Evolutionary conservation across 2,113 vertebrate species (phyloP), one percentile per base, ranked within the genome.

Genomic region (Muntiacus reevesi): DNA sequence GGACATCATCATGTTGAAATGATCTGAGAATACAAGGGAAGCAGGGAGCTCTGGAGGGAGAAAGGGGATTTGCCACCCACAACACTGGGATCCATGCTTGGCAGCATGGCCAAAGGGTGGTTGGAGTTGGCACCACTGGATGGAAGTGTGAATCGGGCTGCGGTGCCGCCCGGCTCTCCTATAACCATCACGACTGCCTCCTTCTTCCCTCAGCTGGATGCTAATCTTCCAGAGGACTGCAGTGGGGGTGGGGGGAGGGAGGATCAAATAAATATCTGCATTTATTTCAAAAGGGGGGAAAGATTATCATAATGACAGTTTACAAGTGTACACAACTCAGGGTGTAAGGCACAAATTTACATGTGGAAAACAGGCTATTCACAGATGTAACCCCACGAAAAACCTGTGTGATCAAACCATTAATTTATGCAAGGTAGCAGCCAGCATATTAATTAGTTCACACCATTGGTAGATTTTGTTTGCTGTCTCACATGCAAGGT

Each of bases 261-360:
- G 96, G 97, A 95, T 81, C 85, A 98, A 99, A 99, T 99, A 99
- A 99, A 99, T 98, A 99, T 98, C 98, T 98, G 98, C 97, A 98
- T 98, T 98, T 98, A 97, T 98, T 98, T 97, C 95, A 97, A 98
- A 98, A 98, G 97, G 91, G 91, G 96, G 96, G 97, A 95, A 97
- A 94, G 92, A 97, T 98, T 98, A 98, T 98, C 98, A 98, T 97
- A 98, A 92, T 62, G 99, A 99, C 99, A 99, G 98, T 99, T 99
- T 99, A 99, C 99, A 99, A 99, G 99, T 99, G 99, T 99, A 99
- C 99, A 99, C 99, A 99, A 99, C 99, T 99, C 98, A 99, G 98
- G 99, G 99, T 99, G 99, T 99, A 99, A 99, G 99, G 99, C 99
- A 99, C 99, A 99, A 99, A 99, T 99, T 99, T 99, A 99, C 99